Evolutionary conservation across 2,797 vertebrate genomes (phyloP), one percentile per base, ranked within the genome.

Genomic region (Cirrhinus mrigala): DNA sequence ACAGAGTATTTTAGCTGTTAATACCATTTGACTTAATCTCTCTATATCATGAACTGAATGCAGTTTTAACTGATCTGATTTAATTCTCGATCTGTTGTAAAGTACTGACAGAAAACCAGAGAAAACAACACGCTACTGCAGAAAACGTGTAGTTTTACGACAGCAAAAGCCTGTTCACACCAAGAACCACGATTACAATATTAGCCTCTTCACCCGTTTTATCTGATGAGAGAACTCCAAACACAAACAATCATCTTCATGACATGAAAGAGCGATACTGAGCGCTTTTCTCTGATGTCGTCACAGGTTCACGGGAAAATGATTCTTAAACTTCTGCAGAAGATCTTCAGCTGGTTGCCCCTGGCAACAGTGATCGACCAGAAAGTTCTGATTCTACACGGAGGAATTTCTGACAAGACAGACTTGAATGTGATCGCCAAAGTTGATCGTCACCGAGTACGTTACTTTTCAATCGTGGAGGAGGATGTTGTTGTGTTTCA

Each of bases 291-390:
- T 50, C 54, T 79, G 58, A 37, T 58, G 3, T 69, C 16, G 9
- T 52, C 84, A 58, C 88, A 98, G 97, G 89, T 92, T 46, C 96
- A 99, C 3, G 97, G 97, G 16, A 97, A 95, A 88, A 97, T 95
- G 92, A 97, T 99, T 87, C 91, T 98, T 18, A 96, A 95, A 90
- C 94, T 95, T 84, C 91, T 99, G 22, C 96, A 97, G 89, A 97
- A 96, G 90, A 96, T 99, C 68, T 99, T 99, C 90, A 96, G 97
- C 92, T 97, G 96, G 96, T 93, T 99, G 74, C 98, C 97, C 0
- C 88, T 99, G 90, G 98, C 97, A 70, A 97, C 98, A 0, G 79
- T 99, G 78, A 95, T 99, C 9, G 97, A 98, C 76, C 92, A 95
- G 83, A 98, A 98, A 89, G 96, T 99, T 84, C 93, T 99, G 60